Conservation (phyloP, 1,140 invertebrate genomes). For the Rhyacophila brunnea region DNA sequence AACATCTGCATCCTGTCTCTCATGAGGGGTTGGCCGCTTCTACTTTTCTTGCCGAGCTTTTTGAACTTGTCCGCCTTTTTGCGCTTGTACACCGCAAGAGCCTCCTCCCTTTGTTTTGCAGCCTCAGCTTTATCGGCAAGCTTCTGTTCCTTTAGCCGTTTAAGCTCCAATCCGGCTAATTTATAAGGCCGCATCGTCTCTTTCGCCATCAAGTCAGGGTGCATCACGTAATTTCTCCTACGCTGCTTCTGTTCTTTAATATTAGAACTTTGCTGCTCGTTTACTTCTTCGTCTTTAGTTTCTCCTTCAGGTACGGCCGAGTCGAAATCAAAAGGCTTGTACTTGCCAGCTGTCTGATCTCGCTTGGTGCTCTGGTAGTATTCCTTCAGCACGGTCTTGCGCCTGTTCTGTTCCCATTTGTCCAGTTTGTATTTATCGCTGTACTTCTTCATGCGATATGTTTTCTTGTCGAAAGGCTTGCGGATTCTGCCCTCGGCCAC, state of each 20-base stretch:
- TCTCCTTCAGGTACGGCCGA: conserved; percentile 33
- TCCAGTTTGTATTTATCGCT: conserved; percentile 67
- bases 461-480: conserved; percentile 62
- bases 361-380: conserved; percentile 60
- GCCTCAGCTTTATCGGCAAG: conserved; percentile 52
- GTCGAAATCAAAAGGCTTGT: conserved; percentile 36
- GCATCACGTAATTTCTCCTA: conserved; percentile 45
- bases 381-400: conserved; percentile 52
- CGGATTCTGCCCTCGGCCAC: no score
- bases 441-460: conserved; percentile 63
- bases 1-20: conserved; percentile 69
- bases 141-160: conserved; percentile 59
- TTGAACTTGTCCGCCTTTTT: conserved; percentile 66
- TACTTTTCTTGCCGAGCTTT: conserved; percentile 68
- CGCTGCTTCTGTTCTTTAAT: conserved; percentile 16
- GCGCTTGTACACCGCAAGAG: conserved; percentile 63
- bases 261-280: conserved; percentile 4
- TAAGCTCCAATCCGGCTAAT: conserved; percentile 57
- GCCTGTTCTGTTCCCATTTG: conserved; percentile 63
- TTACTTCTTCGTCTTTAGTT: conserved; percentile 22
- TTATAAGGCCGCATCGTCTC: conserved; percentile 44
- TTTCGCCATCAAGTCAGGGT: conserved; percentile 47
- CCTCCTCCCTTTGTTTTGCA: conserved; percentile 60
- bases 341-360: conserved; percentile 38
- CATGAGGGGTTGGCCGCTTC: conserved; percentile 77